Evolutionary conservation across 37 sponge, comb jelly and placozoan species (phyloP), one percentile per base, ranked within the genome.

Genomic region (Lycopodina hypogea): DNA sequence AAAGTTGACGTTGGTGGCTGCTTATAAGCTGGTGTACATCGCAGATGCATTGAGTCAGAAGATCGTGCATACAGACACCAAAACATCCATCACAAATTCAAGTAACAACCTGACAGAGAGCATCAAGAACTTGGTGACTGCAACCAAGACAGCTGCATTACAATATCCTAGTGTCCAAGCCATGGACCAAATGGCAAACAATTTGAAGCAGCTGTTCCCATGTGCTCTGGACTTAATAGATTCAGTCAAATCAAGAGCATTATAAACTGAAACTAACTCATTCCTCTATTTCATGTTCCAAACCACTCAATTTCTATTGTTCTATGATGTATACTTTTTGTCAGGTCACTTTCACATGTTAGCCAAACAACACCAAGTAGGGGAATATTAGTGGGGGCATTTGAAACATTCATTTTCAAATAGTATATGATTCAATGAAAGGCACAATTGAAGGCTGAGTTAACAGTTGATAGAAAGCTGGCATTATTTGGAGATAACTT

Each of bases 1-100:
- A 76, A 91, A 91, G 50, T 36, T 84, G 30, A 59, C 83, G 0
- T 78, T 91, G 37, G 88, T 91, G n/a, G 76, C 81, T 21, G 88
- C 92, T 59, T 91, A 91, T 75, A 91, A 91, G 70, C 79, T 91
- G 50, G 92, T 91, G 48, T 91, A 91, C 51, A 53, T 91, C 24
- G 94, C 88, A 3, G 91, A 94, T 67, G 76, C 91, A 23, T 68
- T 94, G 32, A 79, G 69, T 75, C 87, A 90, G 58, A 94, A 94
- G 82, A 82, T 94, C 58, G 45, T 78, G 30, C 88, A 94, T 74
- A 85, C 60, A 38, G 78, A 78, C 22, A 87, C 84, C 15, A 90
- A 82, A 38, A 36, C 80, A 39, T 57, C 71, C 19, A 82, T 94
- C 11, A 40, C 78, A 0, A 53, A 70, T 11, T 74, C 84, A 26